Evolutionary conservation across 30 jellyfish, hydroid and myxozoan genomes (phyloP), one percentile per base, ranked within the genome.

Genomic region (Cassiopea andromeda): DNA sequence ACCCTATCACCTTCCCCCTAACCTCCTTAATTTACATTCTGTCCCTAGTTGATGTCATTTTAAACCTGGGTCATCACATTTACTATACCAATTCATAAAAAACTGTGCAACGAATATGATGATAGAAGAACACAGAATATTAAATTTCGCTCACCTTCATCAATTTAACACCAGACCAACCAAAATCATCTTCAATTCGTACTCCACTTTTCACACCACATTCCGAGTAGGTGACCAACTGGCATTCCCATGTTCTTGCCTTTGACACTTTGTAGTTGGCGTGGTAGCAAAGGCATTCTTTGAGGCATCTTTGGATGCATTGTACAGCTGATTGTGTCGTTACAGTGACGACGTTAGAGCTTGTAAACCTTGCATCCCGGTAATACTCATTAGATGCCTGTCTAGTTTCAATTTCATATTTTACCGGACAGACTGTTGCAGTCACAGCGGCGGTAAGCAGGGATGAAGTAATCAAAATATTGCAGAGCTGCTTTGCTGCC

Each of bases 241-340:
- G 82, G 80, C 90, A 81, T 8, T 18, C 14, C 68, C 46, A 50
- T 0, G 1, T 4, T 5, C 8, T 18, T 8, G 66, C 44, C 4
- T 71, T 38, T 14, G 2, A 45, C 7, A 48, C 49, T 16, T 81
- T 81, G 82, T 81, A 81, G 73, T 81, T 81, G 18, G 83, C 90
- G 46, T 17, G 73, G 10, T 81, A 81, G 82, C 90, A 81, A 27
- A 81, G 90, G 83, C 90, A 81, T 48, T 61, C 90, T 15, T 50
- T 73, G 27, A 81, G 57, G 80, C 90, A 81, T 68, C 73, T 45
- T 17, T 81, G 90, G 45, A 64, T 64, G 75, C 90, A 81, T 6
- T 45, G 27, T 47, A 67, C 66, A 16, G 73, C 14, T 59, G 90
- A 81, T 48, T 66, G 38, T 10, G 48, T 79, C 2, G 18, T 46